phyloP scores from a whole-genome alignment of 2,113 vertebrate species.

The Numenius arquata region DNA sequence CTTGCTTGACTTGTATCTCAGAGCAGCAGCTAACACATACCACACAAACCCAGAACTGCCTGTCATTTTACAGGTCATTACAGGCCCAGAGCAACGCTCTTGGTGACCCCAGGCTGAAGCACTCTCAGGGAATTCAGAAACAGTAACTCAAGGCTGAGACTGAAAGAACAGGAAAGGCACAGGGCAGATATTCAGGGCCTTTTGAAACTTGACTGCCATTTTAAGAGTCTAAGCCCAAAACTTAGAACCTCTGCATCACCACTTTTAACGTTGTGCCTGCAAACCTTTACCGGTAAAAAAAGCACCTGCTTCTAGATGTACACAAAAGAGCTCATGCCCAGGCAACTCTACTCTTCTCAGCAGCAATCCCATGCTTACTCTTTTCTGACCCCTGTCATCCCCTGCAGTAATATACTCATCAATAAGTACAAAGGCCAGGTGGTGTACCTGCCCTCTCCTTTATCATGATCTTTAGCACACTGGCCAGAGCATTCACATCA shows the following conservation, averaged over 20 bases:
- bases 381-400: not conserved
- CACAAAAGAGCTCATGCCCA: not conserved
- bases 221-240: not conserved
- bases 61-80: not conserved
- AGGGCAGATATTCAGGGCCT: not conserved
- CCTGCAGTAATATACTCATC: not conserved
- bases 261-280: not conserved
- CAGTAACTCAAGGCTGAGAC: not conserved
- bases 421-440: not conserved
- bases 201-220: not conserved
- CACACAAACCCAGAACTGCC: not conserved
- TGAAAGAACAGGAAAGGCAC: not conserved
- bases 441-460: not conserved
- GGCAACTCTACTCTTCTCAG: not conserved
- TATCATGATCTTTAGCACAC: not conserved
- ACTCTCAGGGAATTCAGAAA: not conserved
- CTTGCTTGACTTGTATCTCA: not conserved
- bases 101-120: not conserved
- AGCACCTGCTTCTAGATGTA: not conserved
- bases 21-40: not conserved
- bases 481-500: not conserved
- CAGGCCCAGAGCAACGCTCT: not conserved
- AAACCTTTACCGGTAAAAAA: not conserved
- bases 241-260: not conserved
- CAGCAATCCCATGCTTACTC: not conserved